phyloP scores from a whole-genome alignment of 1,140 invertebrate genomes.

The Proales similis region DNA sequence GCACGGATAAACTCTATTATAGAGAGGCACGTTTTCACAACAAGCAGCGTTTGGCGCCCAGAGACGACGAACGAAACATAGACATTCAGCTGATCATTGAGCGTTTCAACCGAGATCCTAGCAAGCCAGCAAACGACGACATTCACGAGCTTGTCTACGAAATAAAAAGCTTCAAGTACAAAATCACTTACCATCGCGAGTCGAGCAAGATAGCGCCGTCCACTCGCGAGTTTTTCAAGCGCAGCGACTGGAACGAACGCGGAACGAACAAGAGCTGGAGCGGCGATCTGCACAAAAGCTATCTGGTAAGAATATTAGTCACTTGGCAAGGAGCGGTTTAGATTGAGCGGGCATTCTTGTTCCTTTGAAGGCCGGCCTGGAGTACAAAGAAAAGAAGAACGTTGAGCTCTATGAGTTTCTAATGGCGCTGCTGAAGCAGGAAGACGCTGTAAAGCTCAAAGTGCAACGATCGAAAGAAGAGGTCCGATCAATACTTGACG shows the following conservation, averaged over 20 bases:
- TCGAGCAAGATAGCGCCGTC: constrained; percentile 48
- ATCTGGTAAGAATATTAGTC: constrained; percentile 44
- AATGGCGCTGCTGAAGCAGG: constrained; percentile 44
- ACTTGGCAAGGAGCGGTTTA: background rate
- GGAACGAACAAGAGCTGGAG: constrained; percentile 45
- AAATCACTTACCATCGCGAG: constrained; percentile 51
- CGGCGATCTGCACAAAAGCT: constrained; percentile 49
- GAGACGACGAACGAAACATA: constrained; percentile 39
- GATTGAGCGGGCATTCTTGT: background rate
- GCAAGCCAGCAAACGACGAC: constrained; percentile 47
- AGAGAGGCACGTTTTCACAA: constrained; percentile 52
- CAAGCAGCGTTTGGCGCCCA: constrained; percentile 51
- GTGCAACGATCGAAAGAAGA: constrained; percentile 51
- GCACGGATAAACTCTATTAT: constrained; percentile 60
- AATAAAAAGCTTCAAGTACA: constrained; percentile 50
- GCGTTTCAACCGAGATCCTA: constrained; percentile 46
- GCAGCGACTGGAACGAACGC: constrained; percentile 51
- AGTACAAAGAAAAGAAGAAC: constrained; percentile 44
- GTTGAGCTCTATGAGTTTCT: constrained; percentile 50
- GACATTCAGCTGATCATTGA: constrained; percentile 50
- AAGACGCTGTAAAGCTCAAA: constrained; percentile 44
- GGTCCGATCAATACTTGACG: constrained; percentile 40
- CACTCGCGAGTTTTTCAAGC: constrained; percentile 50
- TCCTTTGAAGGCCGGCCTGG: constrained; percentile 46
- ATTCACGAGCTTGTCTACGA: constrained; percentile 48